phyloP scores from a whole-genome alignment of 30 jellyfish, hydroid and myxozoan genomes.

The Hydra vulgaris region DNA sequence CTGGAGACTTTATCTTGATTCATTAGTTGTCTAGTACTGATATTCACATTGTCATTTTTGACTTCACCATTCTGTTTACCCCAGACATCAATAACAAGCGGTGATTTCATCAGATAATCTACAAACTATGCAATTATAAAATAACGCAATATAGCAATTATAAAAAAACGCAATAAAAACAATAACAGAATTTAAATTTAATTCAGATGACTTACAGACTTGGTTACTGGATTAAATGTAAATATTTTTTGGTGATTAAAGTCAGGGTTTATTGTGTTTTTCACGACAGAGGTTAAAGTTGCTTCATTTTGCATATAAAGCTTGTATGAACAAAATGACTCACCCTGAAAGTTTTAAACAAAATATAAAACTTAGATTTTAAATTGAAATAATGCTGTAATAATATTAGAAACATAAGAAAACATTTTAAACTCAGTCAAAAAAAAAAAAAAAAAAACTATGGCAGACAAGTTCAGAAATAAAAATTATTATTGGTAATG shows the following conservation, averaged over 20 bases:
- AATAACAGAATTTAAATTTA: too few species aligned
- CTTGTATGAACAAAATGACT: constrained; percentile 71
- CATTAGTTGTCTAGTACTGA: constrained; percentile 88
- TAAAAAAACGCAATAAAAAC: neutral
- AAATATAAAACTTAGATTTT: too few species aligned
- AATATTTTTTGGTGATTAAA: constrained; percentile 52
- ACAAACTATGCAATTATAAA: constrained; percentile 30
- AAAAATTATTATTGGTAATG: too few species aligned
- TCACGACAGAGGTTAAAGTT: constrained; percentile 36
- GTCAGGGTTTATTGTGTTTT: constrained; percentile 76
- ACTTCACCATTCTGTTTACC: constrained; percentile 72
- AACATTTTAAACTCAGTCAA: too few species aligned
- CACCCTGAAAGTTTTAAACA: too few species aligned
- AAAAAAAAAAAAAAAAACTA: too few species aligned
- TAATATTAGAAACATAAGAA: too few species aligned
- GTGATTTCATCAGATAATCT: constrained; percentile 59
- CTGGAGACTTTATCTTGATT: constrained; percentile 43
- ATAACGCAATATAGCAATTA: neutral
- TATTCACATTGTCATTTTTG: constrained; percentile 14
- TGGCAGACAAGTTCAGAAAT: too few species aligned
- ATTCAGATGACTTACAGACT: constrained; percentile 55
- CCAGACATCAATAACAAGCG: constrained; percentile 80
- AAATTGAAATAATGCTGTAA: too few species aligned
- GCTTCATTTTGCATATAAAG: constrained; percentile 47
- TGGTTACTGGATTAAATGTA: constrained; percentile 71